Evolutionary conservation across 2,113 vertebrate genomes (phyloP).

Genomic region (Notothenia coriiceps): DNA sequence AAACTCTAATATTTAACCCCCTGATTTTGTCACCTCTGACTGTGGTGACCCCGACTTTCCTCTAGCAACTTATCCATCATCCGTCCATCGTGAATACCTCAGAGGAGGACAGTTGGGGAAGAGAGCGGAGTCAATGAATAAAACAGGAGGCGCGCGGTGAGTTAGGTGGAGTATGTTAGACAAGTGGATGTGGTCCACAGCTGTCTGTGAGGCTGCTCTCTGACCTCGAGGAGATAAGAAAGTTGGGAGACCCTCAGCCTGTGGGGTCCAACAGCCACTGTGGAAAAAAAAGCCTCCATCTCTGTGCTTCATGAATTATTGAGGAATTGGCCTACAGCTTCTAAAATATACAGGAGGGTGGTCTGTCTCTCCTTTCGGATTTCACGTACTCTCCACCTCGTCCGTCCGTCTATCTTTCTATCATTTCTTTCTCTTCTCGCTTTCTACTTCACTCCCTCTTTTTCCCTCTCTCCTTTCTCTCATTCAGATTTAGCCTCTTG

Average conservation of each 20-base stretch:
- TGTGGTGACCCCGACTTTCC: slow-evolving; percentile 59
- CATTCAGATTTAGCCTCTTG: slow-evolving; percentile 63
- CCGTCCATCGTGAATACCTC: slow-evolving; percentile 63
- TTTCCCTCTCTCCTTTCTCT: slow-evolving; percentile 5
- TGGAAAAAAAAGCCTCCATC: slow-evolving; percentile 80
- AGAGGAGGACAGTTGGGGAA: slow-evolving; percentile 49
- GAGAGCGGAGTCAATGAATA: slow-evolving; percentile 72
- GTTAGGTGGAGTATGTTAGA: slow-evolving; percentile 68
- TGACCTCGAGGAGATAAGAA: slow-evolving; percentile 77
- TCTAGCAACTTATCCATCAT: slow-evolving; percentile 70
- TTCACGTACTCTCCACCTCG: slow-evolving; percentile 61
- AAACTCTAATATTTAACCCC: slow-evolving; percentile 70
- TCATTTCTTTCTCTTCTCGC: slow-evolving; percentile 42
- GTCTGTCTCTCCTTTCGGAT: slow-evolving; percentile 70
- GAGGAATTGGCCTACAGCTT: slow-evolving; percentile 88
- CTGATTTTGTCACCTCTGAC: slow-evolving; percentile 71
- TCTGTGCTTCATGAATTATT: slow-evolving; percentile 90
- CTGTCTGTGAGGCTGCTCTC: slow-evolving; percentile 73
- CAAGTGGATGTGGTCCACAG: slow-evolving; percentile 73
- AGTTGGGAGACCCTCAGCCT: slow-evolving; percentile 78
- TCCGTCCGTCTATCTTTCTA: slow-evolving; percentile 66
- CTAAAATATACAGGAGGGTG: slow-evolving; percentile 84
- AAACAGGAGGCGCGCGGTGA: slow-evolving; percentile 73
- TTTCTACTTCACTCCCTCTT: not conserved
- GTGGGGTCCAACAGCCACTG: slow-evolving; percentile 82